These are phyloP conservation scores for Polypedilum vanderplanki DNA, from an alignment of 1,140 invertebrate genomes.

Conservation along the genomic window DNA sequence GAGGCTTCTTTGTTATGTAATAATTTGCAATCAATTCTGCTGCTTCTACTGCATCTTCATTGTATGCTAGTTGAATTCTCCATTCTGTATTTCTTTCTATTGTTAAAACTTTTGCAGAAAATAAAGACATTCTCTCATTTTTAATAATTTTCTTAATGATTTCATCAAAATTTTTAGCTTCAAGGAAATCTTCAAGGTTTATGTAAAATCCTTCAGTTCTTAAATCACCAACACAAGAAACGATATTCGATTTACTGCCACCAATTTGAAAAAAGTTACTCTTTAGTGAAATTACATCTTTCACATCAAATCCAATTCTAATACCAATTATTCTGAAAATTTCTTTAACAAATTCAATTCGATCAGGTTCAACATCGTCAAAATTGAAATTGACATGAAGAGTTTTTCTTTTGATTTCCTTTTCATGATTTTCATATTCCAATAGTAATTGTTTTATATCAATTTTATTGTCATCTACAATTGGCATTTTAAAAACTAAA, in stretches of 20 bases:
- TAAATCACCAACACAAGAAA: background rate
- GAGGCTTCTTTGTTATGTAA: background rate
- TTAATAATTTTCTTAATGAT: background rate
- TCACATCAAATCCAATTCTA: background rate
- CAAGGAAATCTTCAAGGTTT: background rate
- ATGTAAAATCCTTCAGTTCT: background rate
- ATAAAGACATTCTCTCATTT: background rate
- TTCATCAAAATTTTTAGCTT: background rate
- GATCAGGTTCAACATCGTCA: background rate
- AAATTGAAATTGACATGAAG: background rate
- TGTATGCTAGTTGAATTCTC: background rate
- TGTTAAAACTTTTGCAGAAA: no score
- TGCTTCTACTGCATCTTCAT: background rate
- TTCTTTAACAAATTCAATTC: background rate
- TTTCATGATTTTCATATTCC: background rate
- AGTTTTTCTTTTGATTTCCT: background rate
- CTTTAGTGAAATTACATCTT: background rate
- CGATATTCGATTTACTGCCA: background rate
- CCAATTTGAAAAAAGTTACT: background rate
- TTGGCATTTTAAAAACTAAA: background rate
- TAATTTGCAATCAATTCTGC: background rate
- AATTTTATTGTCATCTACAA: background rate
- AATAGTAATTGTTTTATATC: background rate
- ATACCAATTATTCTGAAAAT: background rate
- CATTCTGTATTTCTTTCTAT: background rate